A percentile compares a stretch with the other conserved stretches of the same genome.
Evolutionary conservation across 2,113 vertebrate genomes (phyloP).

Genomic region (Upupa epops): DNA sequence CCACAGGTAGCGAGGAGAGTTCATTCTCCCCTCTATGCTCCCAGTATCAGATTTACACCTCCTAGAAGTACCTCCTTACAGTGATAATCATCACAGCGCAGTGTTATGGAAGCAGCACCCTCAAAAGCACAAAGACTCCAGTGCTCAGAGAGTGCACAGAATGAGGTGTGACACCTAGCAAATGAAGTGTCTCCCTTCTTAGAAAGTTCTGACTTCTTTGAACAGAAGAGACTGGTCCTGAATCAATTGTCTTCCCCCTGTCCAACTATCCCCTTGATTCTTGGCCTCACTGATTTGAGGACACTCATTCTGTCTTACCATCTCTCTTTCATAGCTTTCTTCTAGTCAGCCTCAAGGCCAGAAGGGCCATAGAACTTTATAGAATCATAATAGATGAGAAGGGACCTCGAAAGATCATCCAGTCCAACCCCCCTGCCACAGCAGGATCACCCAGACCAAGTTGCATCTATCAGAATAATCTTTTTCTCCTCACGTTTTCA

Average conservation of each 20-base stretch:
- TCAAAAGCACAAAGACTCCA: not conserved
- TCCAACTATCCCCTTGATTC: not conserved
- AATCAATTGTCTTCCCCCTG: not conserved
- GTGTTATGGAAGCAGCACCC: not conserved
- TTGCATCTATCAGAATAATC: accelerated
- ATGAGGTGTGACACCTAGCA: not conserved
- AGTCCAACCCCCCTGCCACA: too few species aligned
- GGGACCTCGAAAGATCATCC: too few species aligned
- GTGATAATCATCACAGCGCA: not conserved
- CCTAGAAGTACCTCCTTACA: not conserved
- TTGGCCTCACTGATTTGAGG: not conserved
- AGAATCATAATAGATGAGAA: too few species aligned
- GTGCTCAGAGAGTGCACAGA: not conserved
- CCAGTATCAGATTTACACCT: not conserved
- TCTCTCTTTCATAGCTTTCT: not conserved
- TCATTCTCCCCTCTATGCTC: not conserved
- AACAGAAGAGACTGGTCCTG: not conserved
- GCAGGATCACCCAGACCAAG: too few species aligned
- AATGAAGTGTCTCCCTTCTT: not conserved
- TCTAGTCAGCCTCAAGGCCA: not conserved
- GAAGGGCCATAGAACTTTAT: not conserved
- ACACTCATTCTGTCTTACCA: not conserved
- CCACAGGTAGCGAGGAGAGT: not conserved
- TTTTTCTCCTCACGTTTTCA: not conserved
- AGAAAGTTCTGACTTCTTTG: not conserved